Base-by-base conservation (phyloP, 1,140 invertebrate genomes). In the Pseudomyrmex concolor region DNA sequence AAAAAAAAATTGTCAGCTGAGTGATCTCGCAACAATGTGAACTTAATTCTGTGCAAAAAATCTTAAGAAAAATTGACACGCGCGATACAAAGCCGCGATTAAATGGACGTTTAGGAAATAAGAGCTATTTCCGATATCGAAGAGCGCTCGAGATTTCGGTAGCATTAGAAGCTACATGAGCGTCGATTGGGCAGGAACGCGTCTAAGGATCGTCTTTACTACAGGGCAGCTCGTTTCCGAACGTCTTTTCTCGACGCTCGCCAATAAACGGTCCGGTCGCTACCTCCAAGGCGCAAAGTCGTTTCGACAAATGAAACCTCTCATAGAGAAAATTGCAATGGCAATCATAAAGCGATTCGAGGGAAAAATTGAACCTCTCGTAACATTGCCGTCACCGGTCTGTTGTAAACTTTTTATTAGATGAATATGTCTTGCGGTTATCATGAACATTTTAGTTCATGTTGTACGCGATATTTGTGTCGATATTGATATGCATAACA, bases 231-330 rank as follows among this genome's bases (percentile, higher is more conserved):
- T 83, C 68, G 77, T 83, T 82, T 71, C 64, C 66, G 34, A 64
- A 17, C 82, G 71, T 84, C 83, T 88, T 84, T 72, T 57, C 72
- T 34, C 67, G 48, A 43, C 60, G 55, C 48, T 72, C 59, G 8
- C 64, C 74, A 67, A 86, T 84, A 82, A 84, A 81, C 50, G 73
- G 80, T 63, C 67, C 72, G 50, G 80, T 73, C 81, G 45, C 68
- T 72, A 54, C 71, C 84, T 84, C 55, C 57, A 62, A 62, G 72
- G 78, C 73, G 86, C 76, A 86, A 85, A 89, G 87, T 89, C 87
- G 81, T 92, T 91, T 81, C 90, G 84, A 86, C 84, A 89, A 92
- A 91, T 91, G 86, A 84, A 87, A 89, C 76, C 85, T 85, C 72
- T 83, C 89, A 91, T 91, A 87, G 78, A 87, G 86, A 84, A 90